Conservation (phyloP, 2,888 invertebrate genomes). For the Tipula helvola region DNA sequence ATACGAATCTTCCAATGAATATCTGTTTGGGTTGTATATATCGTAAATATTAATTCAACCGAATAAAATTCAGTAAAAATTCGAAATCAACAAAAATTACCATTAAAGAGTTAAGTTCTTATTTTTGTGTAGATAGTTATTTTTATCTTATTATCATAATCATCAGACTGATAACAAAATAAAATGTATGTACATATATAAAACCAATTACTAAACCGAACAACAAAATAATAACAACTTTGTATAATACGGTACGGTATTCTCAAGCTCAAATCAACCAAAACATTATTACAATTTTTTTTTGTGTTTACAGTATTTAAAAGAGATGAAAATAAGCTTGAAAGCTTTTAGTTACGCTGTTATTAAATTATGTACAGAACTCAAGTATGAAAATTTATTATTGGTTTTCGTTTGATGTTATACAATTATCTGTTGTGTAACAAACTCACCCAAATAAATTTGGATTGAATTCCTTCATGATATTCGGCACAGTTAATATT, state of each 20-base stretch:
- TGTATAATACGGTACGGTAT: background rate
- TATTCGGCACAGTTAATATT: slow-evolving; percentile 43
- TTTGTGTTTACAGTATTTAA: background rate
- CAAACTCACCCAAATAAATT: slow-evolving; percentile 41
- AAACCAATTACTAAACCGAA: background rate
- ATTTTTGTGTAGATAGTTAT: background rate
- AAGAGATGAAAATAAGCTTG: background rate
- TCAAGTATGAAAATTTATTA: background rate
- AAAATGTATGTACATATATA: background rate
- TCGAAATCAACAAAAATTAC: background rate
- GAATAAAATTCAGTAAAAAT: background rate
- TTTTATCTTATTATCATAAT: background rate
- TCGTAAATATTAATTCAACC: background rate
- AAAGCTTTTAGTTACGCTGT: background rate
- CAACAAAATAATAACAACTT: background rate
- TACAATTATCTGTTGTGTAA: no score
- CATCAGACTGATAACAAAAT: background rate
- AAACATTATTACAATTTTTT: background rate
- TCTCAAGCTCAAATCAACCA: background rate
- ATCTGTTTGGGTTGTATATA: slow-evolving; percentile 14
- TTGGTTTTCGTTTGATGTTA: background rate
- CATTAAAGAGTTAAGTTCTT: background rate
- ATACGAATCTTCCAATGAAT: slow-evolving; percentile 36
- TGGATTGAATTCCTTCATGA: slow-evolving; percentile 49
- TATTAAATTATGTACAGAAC: no score